Evolutionary conservation across 2,113 vertebrate species (phyloP).

Genomic region (Chloebia gouldiae): DNA sequence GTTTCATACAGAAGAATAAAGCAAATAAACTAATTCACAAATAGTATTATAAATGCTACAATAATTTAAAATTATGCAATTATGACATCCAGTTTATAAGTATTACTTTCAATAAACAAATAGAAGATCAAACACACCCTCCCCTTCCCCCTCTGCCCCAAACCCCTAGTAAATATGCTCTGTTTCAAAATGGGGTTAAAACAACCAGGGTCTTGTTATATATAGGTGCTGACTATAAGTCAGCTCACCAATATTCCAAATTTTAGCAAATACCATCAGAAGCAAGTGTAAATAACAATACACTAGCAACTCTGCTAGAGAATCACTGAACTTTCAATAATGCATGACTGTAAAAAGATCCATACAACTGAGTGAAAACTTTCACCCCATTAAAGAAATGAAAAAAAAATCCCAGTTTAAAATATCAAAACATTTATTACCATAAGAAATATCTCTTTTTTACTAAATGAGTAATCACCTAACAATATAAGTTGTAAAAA

Average conservation of each 20-base stretch:
- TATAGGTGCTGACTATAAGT: not conserved
- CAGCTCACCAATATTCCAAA: not conserved
- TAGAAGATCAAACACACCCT: not conserved
- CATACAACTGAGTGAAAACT: not conserved
- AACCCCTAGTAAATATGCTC: not conserved
- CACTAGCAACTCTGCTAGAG: not conserved
- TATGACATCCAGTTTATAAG: not conserved
- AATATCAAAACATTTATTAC: not conserved
- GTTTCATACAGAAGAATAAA: not conserved
- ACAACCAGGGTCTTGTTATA: not conserved
- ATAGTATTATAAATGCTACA: accelerated
- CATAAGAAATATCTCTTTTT: not conserved
- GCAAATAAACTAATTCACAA: not conserved
- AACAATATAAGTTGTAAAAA: not conserved
- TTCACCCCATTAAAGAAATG: not conserved
- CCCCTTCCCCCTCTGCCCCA: not conserved
- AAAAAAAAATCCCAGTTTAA: not conserved
- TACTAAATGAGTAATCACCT: not conserved
- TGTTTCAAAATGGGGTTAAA: not conserved
- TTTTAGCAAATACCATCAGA: not conserved
- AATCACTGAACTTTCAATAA: not conserved
- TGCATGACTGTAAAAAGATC: not conserved
- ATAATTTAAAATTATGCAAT: not conserved
- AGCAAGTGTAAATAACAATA: not conserved
- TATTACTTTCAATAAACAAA: not conserved